phyloP scores from a whole-genome alignment of 2,888 invertebrate species.

The Pterostichus madidus region DNA sequence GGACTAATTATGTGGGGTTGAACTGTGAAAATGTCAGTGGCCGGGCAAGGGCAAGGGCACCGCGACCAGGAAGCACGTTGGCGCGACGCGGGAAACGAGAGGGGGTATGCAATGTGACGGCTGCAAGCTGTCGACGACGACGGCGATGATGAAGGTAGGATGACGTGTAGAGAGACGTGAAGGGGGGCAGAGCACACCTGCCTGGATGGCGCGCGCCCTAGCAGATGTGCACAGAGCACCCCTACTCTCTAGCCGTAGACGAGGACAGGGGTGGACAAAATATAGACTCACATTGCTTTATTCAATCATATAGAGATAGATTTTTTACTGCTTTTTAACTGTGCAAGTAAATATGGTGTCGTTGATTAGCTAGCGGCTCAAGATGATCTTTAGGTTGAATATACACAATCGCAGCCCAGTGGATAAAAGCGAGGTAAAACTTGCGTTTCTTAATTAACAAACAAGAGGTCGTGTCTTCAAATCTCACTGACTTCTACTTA shows the following conservation, averaged over 20 bases:
- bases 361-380: too few species aligned
- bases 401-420: too few species aligned
- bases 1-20: background rate
- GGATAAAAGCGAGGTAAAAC: too few species aligned
- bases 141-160: background rate
- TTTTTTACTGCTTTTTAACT: too few species aligned
- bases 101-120: constrained; percentile 1
- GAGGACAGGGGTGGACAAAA: background rate
- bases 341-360: too few species aligned
- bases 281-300: background rate
- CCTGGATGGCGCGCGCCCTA: constrained; percentile 34
- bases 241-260: too few species aligned
- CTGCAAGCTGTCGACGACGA: constrained; percentile 32
- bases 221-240: constrained; percentile 38
- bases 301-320: background rate
- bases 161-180: constrained; percentile 6
- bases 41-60: constrained; percentile 34
- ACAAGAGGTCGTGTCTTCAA: too few species aligned
- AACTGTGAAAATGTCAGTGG: background rate
- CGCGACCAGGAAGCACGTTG: constrained; percentile 31
- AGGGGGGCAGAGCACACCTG: constrained; percentile 37
- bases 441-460: too few species aligned
- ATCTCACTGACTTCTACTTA: too few species aligned
- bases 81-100: background rate
- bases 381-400: too few species aligned